Evolutionary conservation across 92 coral and sea anemone genomes (phyloP).

Genomic region (Heteractis magnifica): DNA sequence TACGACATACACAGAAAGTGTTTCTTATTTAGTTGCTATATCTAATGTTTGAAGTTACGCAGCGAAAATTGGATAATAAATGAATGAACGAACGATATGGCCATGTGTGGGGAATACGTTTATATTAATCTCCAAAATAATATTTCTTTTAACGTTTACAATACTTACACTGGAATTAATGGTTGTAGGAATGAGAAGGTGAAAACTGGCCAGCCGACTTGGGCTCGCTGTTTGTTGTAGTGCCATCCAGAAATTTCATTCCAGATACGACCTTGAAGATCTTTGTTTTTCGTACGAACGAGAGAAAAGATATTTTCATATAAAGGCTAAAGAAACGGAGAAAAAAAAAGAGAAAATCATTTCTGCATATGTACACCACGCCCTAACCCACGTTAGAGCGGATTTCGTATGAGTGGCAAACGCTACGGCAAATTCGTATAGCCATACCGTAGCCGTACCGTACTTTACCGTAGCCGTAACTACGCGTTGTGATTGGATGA

Average conservation of each 20-base stretch:
- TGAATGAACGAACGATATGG: background rate
- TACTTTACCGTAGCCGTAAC: no score
- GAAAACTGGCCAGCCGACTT: conserved; percentile 17
- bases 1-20: no score
- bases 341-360: background rate
- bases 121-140: background rate
- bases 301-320: background rate
- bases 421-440: no score
- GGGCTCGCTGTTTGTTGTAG: background rate
- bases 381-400: no score
- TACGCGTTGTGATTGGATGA: no score
- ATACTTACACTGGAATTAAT: background rate
- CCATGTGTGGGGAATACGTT: background rate
- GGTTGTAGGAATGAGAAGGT: conserved; percentile 2
- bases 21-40: no score
- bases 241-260: conserved; percentile 7
- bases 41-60: no score
- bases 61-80: background rate
- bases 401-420: no score
- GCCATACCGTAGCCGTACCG: no score
- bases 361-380: background rate
- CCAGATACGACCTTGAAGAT: background rate
- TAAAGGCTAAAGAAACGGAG: background rate
- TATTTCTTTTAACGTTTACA: background rate
- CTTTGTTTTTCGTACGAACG: background rate